Base-by-base conservation (phyloP, 2,888 invertebrate genomes). In the Calephelis perditalis region DNA sequence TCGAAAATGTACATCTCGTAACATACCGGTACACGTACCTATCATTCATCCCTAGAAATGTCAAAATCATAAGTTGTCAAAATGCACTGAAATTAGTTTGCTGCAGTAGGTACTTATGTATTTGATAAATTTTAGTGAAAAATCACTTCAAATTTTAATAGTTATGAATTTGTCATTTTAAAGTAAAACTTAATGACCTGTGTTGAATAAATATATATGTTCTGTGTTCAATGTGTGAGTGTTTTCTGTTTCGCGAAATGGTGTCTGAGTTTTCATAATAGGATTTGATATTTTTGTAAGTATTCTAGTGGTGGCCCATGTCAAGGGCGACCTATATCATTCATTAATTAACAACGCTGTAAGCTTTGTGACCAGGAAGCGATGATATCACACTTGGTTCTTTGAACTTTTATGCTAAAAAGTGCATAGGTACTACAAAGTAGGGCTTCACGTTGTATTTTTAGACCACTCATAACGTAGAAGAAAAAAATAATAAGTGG, bases 401-500 rank as follows among this genome's bases (percentile, higher is more conserved):
- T 78, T 79, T 79, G 76, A 79, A 76, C 77, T 76, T 75, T 68
- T 65, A 66, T 67, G 40, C 56, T 60, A 46, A 62, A 60, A 35
- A 58, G 46, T 26, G 37, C 52, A 61, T 75, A 74, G 26, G 26
- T 26, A 26, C 58, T 54, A 46, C 46, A 75, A 73, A 37, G 67
- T 74, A 75, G 70, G 76, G 77, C 77, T 81, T 77, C 77, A 71
- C 76, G 70, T 74, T 78, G 79, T 89, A 89, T 89, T 86, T 86
- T 76, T 88, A 89, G 87, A 67, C 71, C 61, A 67, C 76, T 71
- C 78, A 69, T 77, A 67, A 66, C 73, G 67, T 68, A 67, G 62
- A 63, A 61, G 56, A 62, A 70, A 68, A 72, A 71, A 68, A 72
- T 2, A 2, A 73, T 67, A 71, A 76, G 73, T 81, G 77, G 80